These are phyloP conservation scores for Trematomus loennbergii DNA, from an alignment of 2,113 vertebrate species.

Conservation along the genomic window DNA sequence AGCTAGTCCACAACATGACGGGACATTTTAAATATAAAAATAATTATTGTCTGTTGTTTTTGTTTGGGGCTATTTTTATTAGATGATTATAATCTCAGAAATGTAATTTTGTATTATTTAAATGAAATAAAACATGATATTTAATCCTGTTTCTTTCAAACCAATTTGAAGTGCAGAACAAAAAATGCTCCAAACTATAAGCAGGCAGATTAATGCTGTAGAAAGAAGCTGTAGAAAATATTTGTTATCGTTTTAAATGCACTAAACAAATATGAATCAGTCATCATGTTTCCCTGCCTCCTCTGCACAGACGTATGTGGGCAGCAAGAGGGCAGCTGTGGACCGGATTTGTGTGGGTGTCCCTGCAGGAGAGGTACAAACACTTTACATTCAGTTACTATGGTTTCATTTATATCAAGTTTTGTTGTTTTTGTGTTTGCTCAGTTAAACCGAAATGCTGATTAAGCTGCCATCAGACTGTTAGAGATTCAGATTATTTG, in stretches of 20 bases:
- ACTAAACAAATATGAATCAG: not conserved
- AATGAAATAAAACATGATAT: not conserved
- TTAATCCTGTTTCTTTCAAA: not conserved
- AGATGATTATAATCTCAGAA: too few relatives aligned
- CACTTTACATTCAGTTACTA: constrained; percentile 10
- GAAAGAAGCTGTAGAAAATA: not conserved
- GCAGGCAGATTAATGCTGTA: not conserved
- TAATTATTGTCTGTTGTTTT: too few relatives aligned
- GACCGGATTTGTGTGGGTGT: constrained; percentile 95
- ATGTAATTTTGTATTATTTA: too few relatives aligned
- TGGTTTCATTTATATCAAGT: not conserved
- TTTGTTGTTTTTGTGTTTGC: constrained; percentile 1
- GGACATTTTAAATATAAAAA: too few relatives aligned
- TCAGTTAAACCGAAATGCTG: not conserved
- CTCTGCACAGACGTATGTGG: constrained; percentile 88
- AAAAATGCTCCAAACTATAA: not conserved
- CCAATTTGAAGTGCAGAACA: not conserved
- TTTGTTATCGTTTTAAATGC: not conserved
- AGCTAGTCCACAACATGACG: not conserved
- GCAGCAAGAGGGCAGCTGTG: constrained; percentile 89
- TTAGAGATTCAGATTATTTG: not conserved
- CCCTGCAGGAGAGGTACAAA: constrained; percentile 91
- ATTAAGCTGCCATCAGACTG: not conserved
- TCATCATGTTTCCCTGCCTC: constrained; percentile 7
- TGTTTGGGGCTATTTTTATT: too few relatives aligned